Conservation (phyloP, 2,797 vertebrate genomes). For the Premnoplex brunnescens region DNA sequence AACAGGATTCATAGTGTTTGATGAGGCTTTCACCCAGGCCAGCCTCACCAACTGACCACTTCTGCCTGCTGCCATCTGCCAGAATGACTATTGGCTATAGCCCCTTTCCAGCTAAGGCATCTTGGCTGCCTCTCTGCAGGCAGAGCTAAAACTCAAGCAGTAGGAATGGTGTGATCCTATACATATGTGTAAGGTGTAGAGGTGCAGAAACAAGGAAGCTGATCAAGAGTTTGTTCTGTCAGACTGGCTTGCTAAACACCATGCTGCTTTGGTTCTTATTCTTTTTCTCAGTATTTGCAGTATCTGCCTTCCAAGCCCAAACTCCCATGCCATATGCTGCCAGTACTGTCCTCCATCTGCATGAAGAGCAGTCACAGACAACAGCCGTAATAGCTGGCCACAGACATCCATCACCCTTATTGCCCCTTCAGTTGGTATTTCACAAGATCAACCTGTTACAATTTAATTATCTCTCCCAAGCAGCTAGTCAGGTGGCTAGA, state of each 20-base stretch:
- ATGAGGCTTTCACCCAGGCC: not conserved
- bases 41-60: not conserved
- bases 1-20: not conserved
- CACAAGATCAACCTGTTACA: conserved; percentile 58
- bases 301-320: not conserved
- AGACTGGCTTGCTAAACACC: not conserved
- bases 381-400: not conserved
- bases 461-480: not conserved
- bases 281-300: not conserved
- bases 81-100: not conserved
- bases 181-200: not conserved
- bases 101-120: not conserved
- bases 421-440: conserved; percentile 61
- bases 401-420: conserved; percentile 59
- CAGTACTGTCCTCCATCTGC: not conserved
- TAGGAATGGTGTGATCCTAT: not conserved
- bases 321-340: conserved; percentile 6
- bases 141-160: not conserved
- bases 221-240: not conserved
- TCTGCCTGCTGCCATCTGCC: not conserved
- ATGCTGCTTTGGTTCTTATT: conserved; percentile 1
- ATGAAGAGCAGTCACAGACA: not conserved
- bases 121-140: not conserved
- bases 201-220: not conserved
- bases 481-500: not conserved